A percentile compares a stretch with the other conserved stretches of the same genome.
Evolutionary conservation across 2,888 invertebrate species (phyloP).

Genomic region (Stegophylla sp.): DNA sequence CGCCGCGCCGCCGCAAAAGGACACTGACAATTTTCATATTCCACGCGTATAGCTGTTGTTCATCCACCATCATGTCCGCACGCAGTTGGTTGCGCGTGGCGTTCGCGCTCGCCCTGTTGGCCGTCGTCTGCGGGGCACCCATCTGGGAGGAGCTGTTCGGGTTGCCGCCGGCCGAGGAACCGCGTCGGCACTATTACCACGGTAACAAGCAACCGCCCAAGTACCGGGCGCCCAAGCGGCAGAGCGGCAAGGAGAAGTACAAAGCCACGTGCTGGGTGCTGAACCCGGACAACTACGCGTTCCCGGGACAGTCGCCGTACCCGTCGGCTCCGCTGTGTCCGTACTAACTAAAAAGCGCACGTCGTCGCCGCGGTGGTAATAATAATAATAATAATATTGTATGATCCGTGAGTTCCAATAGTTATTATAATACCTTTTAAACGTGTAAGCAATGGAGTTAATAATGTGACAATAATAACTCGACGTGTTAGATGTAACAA

Average conservation of each 20-base stretch:
- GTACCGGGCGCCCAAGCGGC: slow-evolving; percentile 1
- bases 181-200: neutral
- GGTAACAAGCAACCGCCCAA: neutral
- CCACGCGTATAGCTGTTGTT: neutral
- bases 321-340: slow-evolving; percentile 73
- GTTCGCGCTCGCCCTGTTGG: slow-evolving; percentile 33
- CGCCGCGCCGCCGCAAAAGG: neutral
- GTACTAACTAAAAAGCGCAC: slow-evolving; percentile 65
- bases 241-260: slow-evolving; percentile 66
- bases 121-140: slow-evolving; percentile 45
- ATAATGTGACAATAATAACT: too few relatives aligned
- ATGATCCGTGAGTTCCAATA: too few relatives aligned
- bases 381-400: too few relatives aligned
- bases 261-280: slow-evolving; percentile 76
- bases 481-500: too few relatives aligned
- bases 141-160: slow-evolving; percentile 55
- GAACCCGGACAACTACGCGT: slow-evolving; percentile 70
- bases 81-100: slow-evolving; percentile 27
- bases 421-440: too few relatives aligned
- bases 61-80: neutral
- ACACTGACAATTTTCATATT: too few relatives aligned
- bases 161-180: neutral
- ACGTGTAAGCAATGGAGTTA: too few relatives aligned
- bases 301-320: slow-evolving; percentile 68
- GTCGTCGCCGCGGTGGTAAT: too few relatives aligned